Percentiles rank a stretch among this genome's conserved stretches.
phyloP scores from a whole-genome alignment of 2,113 vertebrate species.

The Pandion haliaetus region DNA sequence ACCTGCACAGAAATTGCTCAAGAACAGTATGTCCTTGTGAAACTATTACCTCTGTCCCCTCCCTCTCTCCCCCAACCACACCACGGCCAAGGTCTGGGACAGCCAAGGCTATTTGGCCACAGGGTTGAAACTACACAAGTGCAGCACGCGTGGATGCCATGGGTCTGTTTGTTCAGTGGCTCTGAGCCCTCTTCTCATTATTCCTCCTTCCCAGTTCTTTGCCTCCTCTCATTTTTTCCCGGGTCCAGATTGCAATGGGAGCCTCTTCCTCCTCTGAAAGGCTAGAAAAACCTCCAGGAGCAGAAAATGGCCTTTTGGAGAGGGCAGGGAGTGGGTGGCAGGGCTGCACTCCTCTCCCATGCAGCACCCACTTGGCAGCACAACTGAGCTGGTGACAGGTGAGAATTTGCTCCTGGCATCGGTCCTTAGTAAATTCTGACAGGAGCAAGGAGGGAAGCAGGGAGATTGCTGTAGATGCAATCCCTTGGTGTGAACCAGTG shows the following conservation, averaged over 20 bases:
- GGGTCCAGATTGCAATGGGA: neutral
- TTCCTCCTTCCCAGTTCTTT: neutral
- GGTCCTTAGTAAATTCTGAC: neutral
- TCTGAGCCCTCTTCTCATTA: neutral
- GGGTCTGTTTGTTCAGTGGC: neutral
- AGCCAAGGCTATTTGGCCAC: neutral
- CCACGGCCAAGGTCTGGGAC: neutral
- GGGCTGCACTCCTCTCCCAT: neutral
- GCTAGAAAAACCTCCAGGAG: neutral
- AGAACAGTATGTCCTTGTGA: conserved; percentile 25
- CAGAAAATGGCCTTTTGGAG: neutral
- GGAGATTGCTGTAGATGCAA: neutral
- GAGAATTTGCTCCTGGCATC: neutral
- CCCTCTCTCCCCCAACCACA: neutral
- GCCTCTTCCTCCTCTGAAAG: rapidly evolving
- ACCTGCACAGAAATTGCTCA: conserved; percentile 58
- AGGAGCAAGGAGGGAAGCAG: neutral
- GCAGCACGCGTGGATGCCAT: neutral
- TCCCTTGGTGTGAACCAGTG: neutral
- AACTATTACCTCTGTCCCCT: neutral
- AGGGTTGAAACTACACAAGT: neutral
- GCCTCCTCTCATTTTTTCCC: neutral
- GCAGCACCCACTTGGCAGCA: neutral
- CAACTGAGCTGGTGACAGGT: neutral
- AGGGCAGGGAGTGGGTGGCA: neutral